Base-by-base conservation (phyloP, 1,140 invertebrate species). In the Riptortus pedestris region DNA sequence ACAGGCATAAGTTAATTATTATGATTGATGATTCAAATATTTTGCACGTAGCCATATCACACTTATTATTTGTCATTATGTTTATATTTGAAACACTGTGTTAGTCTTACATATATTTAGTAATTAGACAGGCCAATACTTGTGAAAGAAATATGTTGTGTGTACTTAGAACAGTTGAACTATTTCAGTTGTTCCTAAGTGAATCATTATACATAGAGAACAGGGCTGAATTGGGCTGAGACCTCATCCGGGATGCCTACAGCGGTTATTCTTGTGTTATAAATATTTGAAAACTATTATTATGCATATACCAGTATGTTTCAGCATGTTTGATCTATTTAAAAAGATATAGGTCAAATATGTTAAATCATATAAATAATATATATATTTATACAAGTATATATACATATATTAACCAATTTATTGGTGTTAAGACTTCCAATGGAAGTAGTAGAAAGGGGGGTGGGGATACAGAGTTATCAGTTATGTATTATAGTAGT, bases 381-480 rank as follows among this genome's bases (percentile, higher is more conserved):
- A n/a, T 55, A 55, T 55, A 55, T 55, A 55, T 55, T 55, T 59
- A 38, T 33, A 59, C n/a, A 59, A 33, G 57, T 59, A 33, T 33
- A 38, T 59, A 29, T 59, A 38, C 28, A 29, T 59, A 59, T 33
- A 22, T 29, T 59, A 59, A 59, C 26, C 28, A 59, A 59, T 20
- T 59, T 18, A 59, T 59, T 59, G 57, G 57, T 59, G 57, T 59
- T 59, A 59, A 59, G 28, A 59, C 57, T 59, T 59, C 57, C 57
- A 59, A 59, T 59, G 28, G 33, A 59, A 59, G 57, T 31, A 33
- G 57, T 59, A 59, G 57, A 33, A 24, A 31, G 57, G 57, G 57
- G 57, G 16, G 28, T 9, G 3, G 2, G 33, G 20, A 33, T 29
- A 59, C 28, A 33, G 28, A 38, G 2, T 55, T 55, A 55, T 59